These are phyloP conservation scores for Xiphophorus hellerii DNA, from an alignment of 2,113 vertebrate species.

Conservation along the genomic window DNA sequence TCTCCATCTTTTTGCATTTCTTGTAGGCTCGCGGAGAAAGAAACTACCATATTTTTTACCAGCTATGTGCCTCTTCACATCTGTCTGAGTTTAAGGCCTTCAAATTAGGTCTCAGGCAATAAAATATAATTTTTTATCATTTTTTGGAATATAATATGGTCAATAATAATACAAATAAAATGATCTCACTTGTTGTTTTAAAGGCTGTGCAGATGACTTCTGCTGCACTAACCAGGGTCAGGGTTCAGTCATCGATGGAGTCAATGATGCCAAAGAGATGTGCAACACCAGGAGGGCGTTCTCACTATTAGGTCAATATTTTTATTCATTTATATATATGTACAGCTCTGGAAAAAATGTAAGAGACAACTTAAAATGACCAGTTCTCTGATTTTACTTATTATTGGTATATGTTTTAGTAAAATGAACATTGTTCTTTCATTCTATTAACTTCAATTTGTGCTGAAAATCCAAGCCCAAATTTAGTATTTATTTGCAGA, in stretches of 20 bases:
- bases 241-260: constrained; percentile 87
- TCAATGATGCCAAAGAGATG: constrained; percentile 92
- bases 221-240: constrained; percentile 91
- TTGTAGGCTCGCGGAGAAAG: constrained; percentile 92
- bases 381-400: no score
- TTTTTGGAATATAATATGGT: background rate
- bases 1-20: constrained; percentile 5
- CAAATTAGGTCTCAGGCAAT: constrained; percentile 84
- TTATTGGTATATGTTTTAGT: no score
- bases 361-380: no score
- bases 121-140: background rate
- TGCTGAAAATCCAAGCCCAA: no score
- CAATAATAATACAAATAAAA: background rate
- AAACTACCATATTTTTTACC: constrained; percentile 99
- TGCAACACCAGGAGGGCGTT: constrained; percentile 88
- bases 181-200: constrained; percentile 21
- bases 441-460: no score
- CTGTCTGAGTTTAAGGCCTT: constrained; percentile 91
- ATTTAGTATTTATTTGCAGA: no score
- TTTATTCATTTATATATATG: background rate
- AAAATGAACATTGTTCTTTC: no score
- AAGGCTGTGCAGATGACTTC: constrained; percentile 88
- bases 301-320: constrained; percentile 86
- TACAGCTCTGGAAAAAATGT: no score
- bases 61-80: constrained; percentile 93